These are phyloP conservation scores for Archegozetes longisetosus DNA, from an alignment of 1,140 invertebrate species.

Conservation along the genomic window DNA sequence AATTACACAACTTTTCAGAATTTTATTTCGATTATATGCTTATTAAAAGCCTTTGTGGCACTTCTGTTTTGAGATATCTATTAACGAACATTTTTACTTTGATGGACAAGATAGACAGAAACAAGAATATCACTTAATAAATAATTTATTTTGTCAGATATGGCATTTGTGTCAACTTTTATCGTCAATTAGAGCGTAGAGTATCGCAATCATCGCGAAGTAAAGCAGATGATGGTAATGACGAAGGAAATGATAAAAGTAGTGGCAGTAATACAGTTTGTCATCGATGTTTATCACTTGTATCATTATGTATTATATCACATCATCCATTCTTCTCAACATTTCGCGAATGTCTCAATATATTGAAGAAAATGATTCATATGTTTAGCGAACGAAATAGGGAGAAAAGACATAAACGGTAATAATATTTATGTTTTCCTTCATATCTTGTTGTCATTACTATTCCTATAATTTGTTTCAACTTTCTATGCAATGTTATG, in stretches of 20 bases:
- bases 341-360: conserved; percentile 90
- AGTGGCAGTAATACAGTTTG: neutral
- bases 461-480: neutral
- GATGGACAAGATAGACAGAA: no score
- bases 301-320: conserved; percentile 89
- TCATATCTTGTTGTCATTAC: neutral
- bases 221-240: neutral
- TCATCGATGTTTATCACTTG: conserved; percentile 37
- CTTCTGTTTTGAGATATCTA: no score
- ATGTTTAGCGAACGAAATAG: conserved; percentile 86
- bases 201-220: neutral
- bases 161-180: conserved; percentile 97
- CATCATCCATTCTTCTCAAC: conserved; percentile 98
- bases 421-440: conserved; percentile 26
- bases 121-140: no score
- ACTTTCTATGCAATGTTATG: neutral
- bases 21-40: no score
- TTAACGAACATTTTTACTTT: no score
- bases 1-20: no score
- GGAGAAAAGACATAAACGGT: conserved; percentile 69
- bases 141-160: no score
- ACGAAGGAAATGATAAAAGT: neutral
- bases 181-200: conserved; percentile 52
- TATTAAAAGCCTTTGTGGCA: no score
- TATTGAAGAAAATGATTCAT: conserved; percentile 87